These are phyloP conservation scores for Goniozus legneri DNA, from an alignment of 1,140 invertebrate species.

Conservation along the genomic window DNA sequence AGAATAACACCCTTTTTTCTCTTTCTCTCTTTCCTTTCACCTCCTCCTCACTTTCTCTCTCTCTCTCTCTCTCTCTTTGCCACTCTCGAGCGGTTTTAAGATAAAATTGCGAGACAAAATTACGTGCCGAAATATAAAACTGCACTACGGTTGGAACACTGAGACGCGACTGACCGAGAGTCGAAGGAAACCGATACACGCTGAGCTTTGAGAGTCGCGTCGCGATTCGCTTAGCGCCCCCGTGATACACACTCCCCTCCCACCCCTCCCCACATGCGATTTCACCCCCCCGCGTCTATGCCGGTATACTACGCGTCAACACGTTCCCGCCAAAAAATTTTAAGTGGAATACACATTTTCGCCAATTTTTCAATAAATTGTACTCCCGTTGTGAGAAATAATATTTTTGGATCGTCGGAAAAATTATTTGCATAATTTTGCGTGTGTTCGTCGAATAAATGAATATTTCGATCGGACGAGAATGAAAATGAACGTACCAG, in stretches of 20 bases:
- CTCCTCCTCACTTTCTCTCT: background rate
- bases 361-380: no score
- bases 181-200: conserved; percentile 12
- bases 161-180: conserved; percentile 14
- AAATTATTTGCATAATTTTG: no score
- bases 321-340: conserved; percentile 21
- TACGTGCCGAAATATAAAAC: background rate
- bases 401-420: no score
- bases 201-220: background rate
- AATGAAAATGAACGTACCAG: no score
- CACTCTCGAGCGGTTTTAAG: background rate
- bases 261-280: conserved; percentile 3
- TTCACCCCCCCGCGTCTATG: no score
- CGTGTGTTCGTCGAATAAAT: no score
- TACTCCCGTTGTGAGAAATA: no score
- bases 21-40: background rate
- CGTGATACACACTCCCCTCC: background rate
- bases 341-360: no score
- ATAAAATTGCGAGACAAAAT: background rate
- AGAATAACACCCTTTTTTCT: background rate
- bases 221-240: conserved; percentile 10
- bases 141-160: conserved; percentile 6
- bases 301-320: conserved; percentile 5
- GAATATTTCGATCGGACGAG: no score
- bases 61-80: background rate